Base-by-base conservation (phyloP, 2,888 invertebrate genomes). In the Aethes cnicana region DNA sequence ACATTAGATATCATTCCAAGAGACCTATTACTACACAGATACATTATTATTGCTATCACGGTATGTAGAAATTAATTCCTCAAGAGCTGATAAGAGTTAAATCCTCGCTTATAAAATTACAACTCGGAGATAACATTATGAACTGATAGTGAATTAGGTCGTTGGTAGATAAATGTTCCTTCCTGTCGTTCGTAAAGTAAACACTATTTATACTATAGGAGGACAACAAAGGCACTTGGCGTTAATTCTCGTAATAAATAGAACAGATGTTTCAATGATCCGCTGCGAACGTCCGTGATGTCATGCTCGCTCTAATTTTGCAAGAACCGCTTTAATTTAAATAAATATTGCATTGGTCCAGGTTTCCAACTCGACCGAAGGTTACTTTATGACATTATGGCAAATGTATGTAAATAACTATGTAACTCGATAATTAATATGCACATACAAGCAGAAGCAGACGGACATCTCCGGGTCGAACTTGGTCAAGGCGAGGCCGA, bases 401-500 rank as follows among this genome's bases (percentile, higher is more conserved):
- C 64, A 65, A 69, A 72, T 66, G 61, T 66, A 65, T 62, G 59
- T 55, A 59, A 59, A 72, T 66, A 74, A 70, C 64, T 68, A 61
- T 52, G 46, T 58, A 58, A 62, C 59, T 57, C 55, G 58, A 68
- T 70, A 77, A 79, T 81, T 74, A 70, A 71, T 74, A 79, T 77
- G 73, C 74, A 71, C 64, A 64, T 64, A 67, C 61, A 67, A 67
- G 62, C 61, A 68, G 64, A 67, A 67, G 62, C 61, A 68, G 64
- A 66, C 71, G 69, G 75, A 75, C 75, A 77, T 76, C 75, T 77
- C 73, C 70, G 74, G 64, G 69, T 71, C 70, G 72, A 87, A 79
- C 69, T 84, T 85, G 87, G 87, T 87, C 87, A 87, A 87, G 87
- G 87, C 79, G 70, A 84, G 77, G 77, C 77, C 74, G 72, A 66